phyloP scores from a whole-genome alignment of 2,113 vertebrate species.

The Oreotrochilus melanogaster region DNA sequence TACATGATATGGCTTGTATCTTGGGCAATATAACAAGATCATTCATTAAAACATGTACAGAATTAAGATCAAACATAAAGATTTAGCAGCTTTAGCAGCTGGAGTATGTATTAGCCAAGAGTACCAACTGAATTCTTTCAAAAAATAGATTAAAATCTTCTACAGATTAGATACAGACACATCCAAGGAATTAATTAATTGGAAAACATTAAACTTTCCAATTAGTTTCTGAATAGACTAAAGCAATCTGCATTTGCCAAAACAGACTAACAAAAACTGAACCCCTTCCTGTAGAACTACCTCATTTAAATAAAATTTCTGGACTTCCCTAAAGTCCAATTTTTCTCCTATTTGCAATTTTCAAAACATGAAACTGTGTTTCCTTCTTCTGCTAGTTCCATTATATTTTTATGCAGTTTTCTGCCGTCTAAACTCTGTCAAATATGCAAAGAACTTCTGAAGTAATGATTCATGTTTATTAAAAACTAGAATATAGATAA shows the following conservation, averaged over 20 bases:
- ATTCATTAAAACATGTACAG: not conserved
- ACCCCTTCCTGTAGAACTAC: not conserved
- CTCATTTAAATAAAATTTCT: not conserved
- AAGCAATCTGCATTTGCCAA: not conserved
- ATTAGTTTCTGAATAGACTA: not conserved
- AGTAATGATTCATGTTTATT: not conserved
- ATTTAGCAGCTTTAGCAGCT: not conserved
- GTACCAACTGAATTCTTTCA: not conserved
- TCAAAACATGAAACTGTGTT: not conserved
- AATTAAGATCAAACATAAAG: not conserved
- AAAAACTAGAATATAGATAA: not conserved
- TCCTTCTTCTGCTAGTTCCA: not conserved
- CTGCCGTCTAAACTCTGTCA: not conserved
- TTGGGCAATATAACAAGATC: not conserved
- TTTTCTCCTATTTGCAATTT: not conserved
- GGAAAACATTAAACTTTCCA: not conserved
- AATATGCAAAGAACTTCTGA: not conserved
- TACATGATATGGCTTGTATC: not conserved
- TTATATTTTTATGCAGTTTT: not conserved
- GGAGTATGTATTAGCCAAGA: not conserved
- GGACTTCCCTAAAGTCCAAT: not conserved
- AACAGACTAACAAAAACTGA: not conserved
- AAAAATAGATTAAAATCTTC: not conserved
- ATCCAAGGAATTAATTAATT: not conserved
- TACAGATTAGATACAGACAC: not conserved